Evolutionary conservation across 2,113 vertebrate species (phyloP).

Genomic region (Aviceda subcristata): DNA sequence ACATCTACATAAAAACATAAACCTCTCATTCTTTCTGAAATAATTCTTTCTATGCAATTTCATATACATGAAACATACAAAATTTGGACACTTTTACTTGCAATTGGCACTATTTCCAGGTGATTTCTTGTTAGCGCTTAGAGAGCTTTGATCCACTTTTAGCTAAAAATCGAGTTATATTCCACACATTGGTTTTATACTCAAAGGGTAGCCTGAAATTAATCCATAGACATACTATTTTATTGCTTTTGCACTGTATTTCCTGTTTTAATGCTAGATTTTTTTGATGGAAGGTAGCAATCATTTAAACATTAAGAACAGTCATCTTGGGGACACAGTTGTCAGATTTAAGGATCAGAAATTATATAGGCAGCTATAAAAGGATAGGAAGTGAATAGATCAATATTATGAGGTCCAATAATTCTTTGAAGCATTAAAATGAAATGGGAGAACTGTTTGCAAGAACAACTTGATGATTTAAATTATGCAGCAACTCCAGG

Average conservation of each 20-base stretch:
- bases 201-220: neutral
- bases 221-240: neutral
- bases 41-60: neutral
- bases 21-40: neutral
- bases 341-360: slow-evolving; percentile 60
- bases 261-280: slow-evolving; percentile 5
- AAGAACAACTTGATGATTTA: slow-evolving; percentile 25
- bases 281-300: slow-evolving; percentile 43
- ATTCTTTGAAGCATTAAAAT: slow-evolving; percentile 33
- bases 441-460: slow-evolving; percentile 23
- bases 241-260: neutral
- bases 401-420: slow-evolving; percentile 52
- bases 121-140: neutral
- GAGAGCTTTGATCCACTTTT: slow-evolving; percentile 9
- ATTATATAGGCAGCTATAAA: slow-evolving; percentile 57
- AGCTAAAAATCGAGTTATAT: neutral
- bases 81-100: neutral
- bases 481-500: neutral
- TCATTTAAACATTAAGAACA: slow-evolving; percentile 47
- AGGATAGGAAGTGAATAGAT: slow-evolving; percentile 48
- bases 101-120: neutral
- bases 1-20: neutral
- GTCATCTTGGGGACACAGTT: slow-evolving; percentile 50
- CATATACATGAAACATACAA: neutral
- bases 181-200: neutral